Percentiles rank a stretch among this genome's conserved stretches.
Conservation (phyloP, 1,140 invertebrate species). For the Bombyx mori region ASM3026992v2 NC_085126.1:6402501-6403000, state of each 20-base stretch:
- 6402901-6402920: slow-evolving; percentile 24
- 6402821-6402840: slow-evolving; percentile 8
- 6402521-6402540: slow-evolving; percentile 16
- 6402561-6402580: slow-evolving; percentile 17
- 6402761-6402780: slow-evolving; percentile 19
- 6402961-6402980: slow-evolving; percentile 14
- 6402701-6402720: slow-evolving; percentile 14
- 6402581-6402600: slow-evolving; percentile 12
- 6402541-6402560: slow-evolving; percentile 19
- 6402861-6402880: slow-evolving; percentile 17
- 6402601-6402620: slow-evolving; percentile 13
- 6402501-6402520: slow-evolving; percentile 11
- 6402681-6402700: slow-evolving; percentile 16
- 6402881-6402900: slow-evolving; percentile 21
- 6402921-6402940: slow-evolving; percentile 11
- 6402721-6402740: slow-evolving; percentile 11
- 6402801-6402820: slow-evolving; percentile 9
- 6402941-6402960: slow-evolving; percentile 19
- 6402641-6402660: slow-evolving; percentile 16
- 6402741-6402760: slow-evolving; percentile 20
- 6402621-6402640: slow-evolving; percentile 15
- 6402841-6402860: slow-evolving; percentile 10
- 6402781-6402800: slow-evolving; percentile 18
- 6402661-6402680: slow-evolving; percentile 19
- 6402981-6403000: slow-evolving; percentile 17